Conservation (phyloP, 1,140 invertebrate species). For the Charaxes varanes region DNA sequence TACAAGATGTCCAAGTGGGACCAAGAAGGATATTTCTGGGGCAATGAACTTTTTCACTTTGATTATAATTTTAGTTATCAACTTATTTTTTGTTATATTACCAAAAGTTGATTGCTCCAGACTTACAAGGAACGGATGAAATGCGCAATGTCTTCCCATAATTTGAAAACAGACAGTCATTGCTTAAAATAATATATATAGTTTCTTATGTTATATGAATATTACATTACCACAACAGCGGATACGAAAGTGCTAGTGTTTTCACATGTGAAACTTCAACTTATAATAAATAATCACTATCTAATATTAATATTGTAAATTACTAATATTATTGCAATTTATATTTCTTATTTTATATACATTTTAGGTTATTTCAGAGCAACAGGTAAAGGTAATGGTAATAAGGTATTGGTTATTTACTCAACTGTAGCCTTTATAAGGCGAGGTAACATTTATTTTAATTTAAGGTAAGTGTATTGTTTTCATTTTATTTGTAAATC, state of each 20-base stretch:
- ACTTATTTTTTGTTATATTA: neutral
- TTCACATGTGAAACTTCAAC: slow-evolving; percentile 72
- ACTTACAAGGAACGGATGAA: slow-evolving; percentile 71
- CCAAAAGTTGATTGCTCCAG: slow-evolving; percentile 56
- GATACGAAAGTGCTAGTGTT: slow-evolving; percentile 71
- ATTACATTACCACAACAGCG: slow-evolving; percentile 63
- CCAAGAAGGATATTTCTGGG: slow-evolving; percentile 48
- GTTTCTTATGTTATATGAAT: slow-evolving; percentile 61
- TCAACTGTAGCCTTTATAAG: slow-evolving; percentile 57
- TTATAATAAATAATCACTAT: slow-evolving; percentile 61
- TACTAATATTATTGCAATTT: slow-evolving; percentile 62
- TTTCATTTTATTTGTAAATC: slow-evolving; percentile 13
- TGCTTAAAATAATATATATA: slow-evolving; percentile 67
- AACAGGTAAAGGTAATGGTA: slow-evolving; percentile 57
- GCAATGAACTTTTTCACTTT: slow-evolving; percentile 45
- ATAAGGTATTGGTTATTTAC: slow-evolving; percentile 42
- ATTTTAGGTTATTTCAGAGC: slow-evolving; percentile 55
- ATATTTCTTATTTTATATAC: slow-evolving; percentile 45
- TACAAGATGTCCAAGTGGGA: slow-evolving; percentile 53
- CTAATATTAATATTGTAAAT: slow-evolving; percentile 67
- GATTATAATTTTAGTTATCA: slow-evolving; percentile 2
- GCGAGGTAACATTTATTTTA: slow-evolving; percentile 50
- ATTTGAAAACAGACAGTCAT: slow-evolving; percentile 66
- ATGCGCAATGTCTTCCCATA: slow-evolving; percentile 74
- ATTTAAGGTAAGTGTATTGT: slow-evolving; percentile 52